Percentiles rank a stretch among this genome's conserved stretches.
Evolutionary conservation across 1,140 invertebrate genomes (phyloP).

Genomic region (Colletes latitarsis): DNA sequence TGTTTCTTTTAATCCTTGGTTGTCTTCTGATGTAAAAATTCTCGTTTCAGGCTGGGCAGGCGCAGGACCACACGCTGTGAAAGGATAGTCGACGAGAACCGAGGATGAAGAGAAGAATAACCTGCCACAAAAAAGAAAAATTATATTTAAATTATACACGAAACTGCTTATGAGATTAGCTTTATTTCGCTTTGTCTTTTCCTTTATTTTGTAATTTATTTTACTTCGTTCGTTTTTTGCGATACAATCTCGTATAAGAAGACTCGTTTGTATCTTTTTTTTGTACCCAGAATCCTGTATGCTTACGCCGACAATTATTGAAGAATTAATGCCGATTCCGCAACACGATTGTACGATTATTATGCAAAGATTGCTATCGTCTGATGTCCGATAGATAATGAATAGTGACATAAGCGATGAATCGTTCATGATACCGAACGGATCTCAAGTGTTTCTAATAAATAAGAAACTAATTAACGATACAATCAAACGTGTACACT

Average conservation of each 20-base stretch:
- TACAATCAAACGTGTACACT: no score
- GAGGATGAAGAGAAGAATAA: not conserved
- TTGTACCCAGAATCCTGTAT: not conserved
- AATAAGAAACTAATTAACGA: not conserved
- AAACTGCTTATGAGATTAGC: not conserved
- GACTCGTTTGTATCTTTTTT: not conserved
- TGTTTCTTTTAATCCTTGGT: no score
- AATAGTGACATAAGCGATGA: conserved; percentile 10
- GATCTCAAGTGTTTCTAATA: not conserved
- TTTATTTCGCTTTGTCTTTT: not conserved
- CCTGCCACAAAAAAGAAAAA: not conserved
- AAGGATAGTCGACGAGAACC: conserved; percentile 4
- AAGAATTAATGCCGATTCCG: conserved; percentile 10
- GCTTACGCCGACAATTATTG: not conserved
- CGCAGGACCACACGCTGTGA: not conserved
- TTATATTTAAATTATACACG: not conserved
- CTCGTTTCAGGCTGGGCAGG: conserved; percentile 22
- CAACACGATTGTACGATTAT: conserved; percentile 6
- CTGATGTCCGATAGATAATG: conserved; percentile 3
- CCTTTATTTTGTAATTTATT: conserved; percentile 15
- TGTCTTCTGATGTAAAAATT: not conserved
- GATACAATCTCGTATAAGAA: not conserved
- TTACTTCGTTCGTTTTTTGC: not conserved
- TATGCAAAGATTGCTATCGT: not conserved
- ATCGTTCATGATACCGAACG: not conserved